Conservation (phyloP, 1,140 invertebrate genomes). For the Brachionus rotundiformis region DNA sequence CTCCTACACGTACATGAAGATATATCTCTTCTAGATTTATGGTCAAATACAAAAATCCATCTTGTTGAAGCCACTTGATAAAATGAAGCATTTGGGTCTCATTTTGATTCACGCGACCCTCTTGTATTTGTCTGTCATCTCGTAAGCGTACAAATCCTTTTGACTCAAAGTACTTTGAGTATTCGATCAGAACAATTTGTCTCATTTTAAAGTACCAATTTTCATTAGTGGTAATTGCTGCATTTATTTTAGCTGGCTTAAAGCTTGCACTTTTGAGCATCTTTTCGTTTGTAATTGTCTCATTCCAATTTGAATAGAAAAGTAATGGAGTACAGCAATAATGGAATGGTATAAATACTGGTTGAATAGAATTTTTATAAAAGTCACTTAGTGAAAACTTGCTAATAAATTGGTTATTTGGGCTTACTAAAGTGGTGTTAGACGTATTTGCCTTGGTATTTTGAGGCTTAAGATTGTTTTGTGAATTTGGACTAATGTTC, state of each 20-base stretch:
- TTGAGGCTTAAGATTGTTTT: background rate
- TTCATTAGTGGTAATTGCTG: background rate
- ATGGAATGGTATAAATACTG: conserved; percentile 23
- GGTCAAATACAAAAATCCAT: conserved; percentile 38
- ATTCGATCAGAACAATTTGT: conserved; percentile 34
- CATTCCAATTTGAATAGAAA: conserved; percentile 26
- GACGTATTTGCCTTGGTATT: background rate
- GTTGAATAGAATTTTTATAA: conserved; percentile 39
- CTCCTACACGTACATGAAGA: background rate
- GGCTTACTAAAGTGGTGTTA: background rate
- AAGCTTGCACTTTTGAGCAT: background rate
- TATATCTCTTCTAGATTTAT: conserved; percentile 40
- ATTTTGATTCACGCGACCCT: background rate
- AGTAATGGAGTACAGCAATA: conserved; percentile 47
- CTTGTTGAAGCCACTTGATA: conserved; percentile 47
- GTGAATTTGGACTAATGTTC: conserved; percentile 26
- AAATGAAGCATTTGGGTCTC: conserved; percentile 38
- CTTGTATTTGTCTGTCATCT: conserved; percentile 15
- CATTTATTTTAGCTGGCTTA: background rate
- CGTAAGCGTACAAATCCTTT: background rate
- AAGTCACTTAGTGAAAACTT: background rate
- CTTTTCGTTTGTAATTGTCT: conserved; percentile 13
- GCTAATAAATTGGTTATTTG: background rate
- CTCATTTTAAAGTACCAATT: conserved; percentile 40
- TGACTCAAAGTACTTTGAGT: conserved; percentile 36